A percentile compares a stretch with the other conserved stretches of the same genome.
These are phyloP conservation scores for Notiomystis cincta DNA, from an alignment of 2,113 vertebrate genomes.

Conservation along the genomic window DNA sequence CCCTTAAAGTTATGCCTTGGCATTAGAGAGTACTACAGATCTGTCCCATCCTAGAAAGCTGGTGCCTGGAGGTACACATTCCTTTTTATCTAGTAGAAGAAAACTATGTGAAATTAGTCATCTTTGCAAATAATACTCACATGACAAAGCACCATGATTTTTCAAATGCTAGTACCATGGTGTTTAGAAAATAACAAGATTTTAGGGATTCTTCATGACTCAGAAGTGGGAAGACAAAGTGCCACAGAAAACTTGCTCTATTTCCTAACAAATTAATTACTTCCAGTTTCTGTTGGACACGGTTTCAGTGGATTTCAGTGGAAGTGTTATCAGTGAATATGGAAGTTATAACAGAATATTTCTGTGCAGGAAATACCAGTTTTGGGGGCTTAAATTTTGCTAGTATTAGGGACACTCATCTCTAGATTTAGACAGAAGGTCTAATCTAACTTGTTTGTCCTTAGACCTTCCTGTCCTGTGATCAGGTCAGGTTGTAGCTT, in stretches of 20 bases:
- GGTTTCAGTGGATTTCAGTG: not conserved
- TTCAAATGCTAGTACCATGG: accelerated
- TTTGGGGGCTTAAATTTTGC: not conserved
- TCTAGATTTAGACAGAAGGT: not conserved
- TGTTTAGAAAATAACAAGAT: not conserved
- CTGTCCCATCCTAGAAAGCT: not conserved
- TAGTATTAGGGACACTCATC: not conserved
- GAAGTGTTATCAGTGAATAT: not conserved
- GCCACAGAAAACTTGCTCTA: not conserved
- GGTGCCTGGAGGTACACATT: not conserved
- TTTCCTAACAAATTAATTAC: not conserved
- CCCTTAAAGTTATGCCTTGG: not conserved
- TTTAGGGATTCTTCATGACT: not conserved
- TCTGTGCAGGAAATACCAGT: not conserved
- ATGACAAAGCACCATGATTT: not conserved
- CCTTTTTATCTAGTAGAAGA: not conserved
- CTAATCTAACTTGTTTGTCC: not conserved
- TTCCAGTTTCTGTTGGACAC: not conserved
- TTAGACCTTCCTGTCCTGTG: not conserved
- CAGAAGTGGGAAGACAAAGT: not conserved
- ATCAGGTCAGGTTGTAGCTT: not conserved
- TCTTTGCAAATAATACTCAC: not conserved
- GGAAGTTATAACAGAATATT: not conserved
- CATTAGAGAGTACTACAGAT: not conserved
- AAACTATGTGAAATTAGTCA: not conserved